These are phyloP conservation scores for rabbit (Oryctolagus cuniculus) DNA, from an alignment of 2,113 vertebrate species.

Conservation along the genomic window mOryCun1.1 NC_091443.1:12379001-12379500, in stretches of 20 bases:
- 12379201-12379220: neutral
- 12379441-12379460: neutral
- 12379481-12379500: neutral
- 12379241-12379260: neutral
- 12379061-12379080: neutral
- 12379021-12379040: neutral
- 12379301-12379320: neutral
- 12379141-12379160: neutral
- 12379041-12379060: neutral
- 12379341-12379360: neutral
- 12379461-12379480: neutral
- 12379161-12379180: neutral
- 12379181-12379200: neutral
- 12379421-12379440: neutral
- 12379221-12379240: neutral
- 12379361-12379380: neutral
- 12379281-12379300: neutral
- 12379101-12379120: neutral
- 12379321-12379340: neutral
- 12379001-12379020: neutral
- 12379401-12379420: neutral
- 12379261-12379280: neutral
- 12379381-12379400: neutral
- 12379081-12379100: rapidly evolving
- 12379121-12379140: neutral